Evolutionary conservation across 2,888 invertebrate species (phyloP).

Genomic region (Miltochrista miniata): DNA sequence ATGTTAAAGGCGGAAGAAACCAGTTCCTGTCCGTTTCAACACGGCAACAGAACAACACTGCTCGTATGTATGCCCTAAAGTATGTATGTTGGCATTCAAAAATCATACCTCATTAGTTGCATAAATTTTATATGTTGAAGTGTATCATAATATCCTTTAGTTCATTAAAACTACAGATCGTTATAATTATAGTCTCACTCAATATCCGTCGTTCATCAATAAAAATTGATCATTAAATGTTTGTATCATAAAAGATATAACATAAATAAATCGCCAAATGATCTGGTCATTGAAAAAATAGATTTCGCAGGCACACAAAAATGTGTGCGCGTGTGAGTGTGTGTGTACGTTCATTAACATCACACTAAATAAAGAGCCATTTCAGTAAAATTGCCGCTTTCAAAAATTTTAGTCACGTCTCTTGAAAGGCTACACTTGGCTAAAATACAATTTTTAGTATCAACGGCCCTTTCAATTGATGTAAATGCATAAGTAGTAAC

Average conservation of each 20-base stretch:
- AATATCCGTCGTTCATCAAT: neutral
- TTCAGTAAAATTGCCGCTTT: conserved; percentile 35
- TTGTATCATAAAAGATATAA: conserved; percentile 5
- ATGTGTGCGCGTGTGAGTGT: conserved; percentile 74
- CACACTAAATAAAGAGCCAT: conserved; percentile 44
- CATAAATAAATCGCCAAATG: conserved; percentile 30
- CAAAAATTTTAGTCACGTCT: conserved; percentile 31
- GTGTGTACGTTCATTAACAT: conserved; percentile 75
- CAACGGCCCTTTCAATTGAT: conserved; percentile 31
- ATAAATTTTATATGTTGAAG: neutral
- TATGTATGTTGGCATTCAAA: neutral
- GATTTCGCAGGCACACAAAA: conserved; percentile 64
- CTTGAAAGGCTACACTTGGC: conserved; percentile 30
- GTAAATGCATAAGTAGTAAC: conserved; percentile 40
- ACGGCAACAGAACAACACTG: no score
- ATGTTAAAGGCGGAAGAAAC: no score
- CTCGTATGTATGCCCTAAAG: no score
- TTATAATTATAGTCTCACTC: no score
- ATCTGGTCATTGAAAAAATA: conserved; percentile 30
- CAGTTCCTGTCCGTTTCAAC: no score
- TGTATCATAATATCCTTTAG: neutral
- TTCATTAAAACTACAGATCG: no score
- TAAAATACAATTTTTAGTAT: neutral
- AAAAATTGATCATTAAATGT: neutral
- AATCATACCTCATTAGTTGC: neutral